Evolutionary conservation across 2,113 vertebrate genomes (phyloP), one percentile per base, ranked within the genome.

Genomic region (Cyprinodon tularosa): DNA sequence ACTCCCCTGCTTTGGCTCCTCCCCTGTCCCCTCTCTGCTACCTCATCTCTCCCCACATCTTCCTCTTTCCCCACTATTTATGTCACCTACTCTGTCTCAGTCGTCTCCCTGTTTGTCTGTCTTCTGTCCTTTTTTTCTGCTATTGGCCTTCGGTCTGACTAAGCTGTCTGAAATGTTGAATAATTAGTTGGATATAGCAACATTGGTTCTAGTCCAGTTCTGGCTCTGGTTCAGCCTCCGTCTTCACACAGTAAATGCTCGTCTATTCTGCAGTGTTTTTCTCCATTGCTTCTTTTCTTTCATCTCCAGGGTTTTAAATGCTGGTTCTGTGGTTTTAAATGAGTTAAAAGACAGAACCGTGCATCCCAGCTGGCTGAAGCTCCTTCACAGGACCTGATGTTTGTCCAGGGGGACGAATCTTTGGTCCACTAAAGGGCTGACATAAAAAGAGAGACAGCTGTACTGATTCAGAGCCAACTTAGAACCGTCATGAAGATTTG

Each of bases 161-260:
- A 74, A 67, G 61, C 72, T 72, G 81, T 86, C 75, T 86, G 80
- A 72, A 76, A 77, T 61, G 80, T 59, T 78, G 88, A 68, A 89
- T 91, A 90, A 89, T 86, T 62, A 91, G 87, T 79, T 90, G 87
- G 88, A 81, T 81, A 1, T 20, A 82, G 70, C 68, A 48, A 71
- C 74, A 12, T 17, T 29, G 44, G 80, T 66, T 79, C 85, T 77
- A 74, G 76, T 81, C 86, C 84, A 85, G 80, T 72, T 85, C 78
- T 87, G 86, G 86, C 88, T 76, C 42, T 0, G 62, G 63, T 75
- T 88, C 88, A 86, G 71, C 76, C 81, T 4, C 12, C 72, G 86
- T 91, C 89, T 83, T 90, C 88, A 87, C 74, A 63, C 80, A 86
- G 76, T 84, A 88, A 81, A 76, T 68, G 39, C 59, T 71, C 69